These are phyloP conservation scores for Listronotus bonariensis DNA, from an alignment of 1,140 invertebrate species.

Conservation along the genomic window DNA sequence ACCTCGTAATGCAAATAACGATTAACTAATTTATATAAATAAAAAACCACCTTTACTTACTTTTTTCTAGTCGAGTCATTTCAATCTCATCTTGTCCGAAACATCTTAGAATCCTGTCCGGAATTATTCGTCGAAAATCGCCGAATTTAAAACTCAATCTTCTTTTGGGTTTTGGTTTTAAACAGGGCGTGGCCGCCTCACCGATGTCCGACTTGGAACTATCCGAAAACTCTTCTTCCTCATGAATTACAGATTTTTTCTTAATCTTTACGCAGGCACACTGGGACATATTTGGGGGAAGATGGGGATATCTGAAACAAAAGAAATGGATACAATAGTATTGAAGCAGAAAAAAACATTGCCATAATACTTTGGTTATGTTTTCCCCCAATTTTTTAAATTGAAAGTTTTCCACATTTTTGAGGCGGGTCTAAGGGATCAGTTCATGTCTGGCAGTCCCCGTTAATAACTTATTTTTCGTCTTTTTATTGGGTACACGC, in stretches of 20 bases:
- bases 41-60: constrained; percentile 63
- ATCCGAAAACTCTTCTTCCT: constrained; percentile 38
- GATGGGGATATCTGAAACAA: not conserved
- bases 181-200: constrained; percentile 13
- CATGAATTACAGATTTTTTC: constrained; percentile 34
- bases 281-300: constrained; percentile 21
- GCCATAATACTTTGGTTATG: too few species aligned
- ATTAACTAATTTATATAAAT: too few species aligned
- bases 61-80: constrained; percentile 71
- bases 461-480: too few species aligned
- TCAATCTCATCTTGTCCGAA: constrained; percentile 59
- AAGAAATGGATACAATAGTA: not conserved
- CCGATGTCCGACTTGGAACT: constrained; percentile 35
- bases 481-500: too few species aligned
- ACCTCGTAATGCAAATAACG: too few species aligned
- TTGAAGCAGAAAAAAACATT: too few species aligned
- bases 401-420: too few species aligned
- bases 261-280: constrained; percentile 36
- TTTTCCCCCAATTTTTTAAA: too few species aligned
- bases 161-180: constrained; percentile 24
- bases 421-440: too few species aligned
- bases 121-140: constrained; percentile 37
- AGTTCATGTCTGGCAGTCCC: too few species aligned
- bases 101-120: constrained; percentile 42
- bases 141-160: constrained; percentile 32